Evolutionary conservation across 2,888 invertebrate genomes (phyloP), one percentile per base, ranked within the genome.

Genomic region (Anticlea derivata): DNA sequence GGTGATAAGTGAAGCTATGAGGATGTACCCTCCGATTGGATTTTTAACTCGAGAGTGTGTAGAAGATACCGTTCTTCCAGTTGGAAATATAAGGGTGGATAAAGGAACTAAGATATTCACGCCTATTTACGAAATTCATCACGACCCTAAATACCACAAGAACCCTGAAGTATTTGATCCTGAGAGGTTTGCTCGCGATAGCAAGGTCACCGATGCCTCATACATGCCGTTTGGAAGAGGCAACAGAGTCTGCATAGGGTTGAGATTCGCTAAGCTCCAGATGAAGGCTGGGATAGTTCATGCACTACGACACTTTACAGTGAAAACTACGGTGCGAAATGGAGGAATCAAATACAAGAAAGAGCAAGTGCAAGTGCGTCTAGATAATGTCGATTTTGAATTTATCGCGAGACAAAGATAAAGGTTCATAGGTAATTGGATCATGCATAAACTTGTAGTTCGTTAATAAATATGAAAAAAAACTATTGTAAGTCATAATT

Each of bases 191-290:
- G 52, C 65, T 4, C 61, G 68, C 0, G 75, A 77, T 24, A 48
- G 55, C 1, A 64, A 66, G 24, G 55, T 73, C 0, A 69, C 57
- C 33, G 78, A 80, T 12, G 60, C 67, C 20, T 68, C 72, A 0
- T 91, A 80, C 46, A 61, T 86, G 63, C 87, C 91, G 0, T 91
- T 91, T 57, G 91, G 91, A 0, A 83, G 72, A 62, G 91, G 91
- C 0, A 78, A 80, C 2, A 70, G 91, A 26, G 67, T 75, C 10
- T 91, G 91, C 53, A 80, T 91, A 1, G 91, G 91, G 52, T 63
- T 68, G 52, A 72, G 79, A 49, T 80, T 73, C 44, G 80, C 80
- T 0, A 63, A 62, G 6, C 46, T 81, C 4, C 83, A 83, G 54
- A 59, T 74, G 0, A 68, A 76, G 29, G 58, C 73, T 24, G 75